Base-by-base conservation (phyloP, 2,113 vertebrate species). In the Paratilapia polleni region DNA sequence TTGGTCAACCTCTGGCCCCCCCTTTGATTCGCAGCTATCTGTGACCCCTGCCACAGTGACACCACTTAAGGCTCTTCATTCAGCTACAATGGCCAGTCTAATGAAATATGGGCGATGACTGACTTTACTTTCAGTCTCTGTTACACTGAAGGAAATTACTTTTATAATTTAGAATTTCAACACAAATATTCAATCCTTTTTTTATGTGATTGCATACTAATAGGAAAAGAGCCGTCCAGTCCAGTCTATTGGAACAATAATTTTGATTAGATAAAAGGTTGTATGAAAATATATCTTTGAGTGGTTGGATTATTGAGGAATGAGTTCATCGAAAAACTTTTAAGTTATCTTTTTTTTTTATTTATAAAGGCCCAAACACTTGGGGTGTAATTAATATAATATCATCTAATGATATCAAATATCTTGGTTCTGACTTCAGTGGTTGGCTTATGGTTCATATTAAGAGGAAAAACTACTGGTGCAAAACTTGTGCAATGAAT, bases 1-100 rank as follows among this genome's bases (percentile, higher is more conserved):
- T 95, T 95, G 91, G 92, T 94, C 93, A 91, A 94, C 95, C 94
- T 93, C 90, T 93, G 91, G 78, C 89, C 94, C 91, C 92, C 87
- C 60, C 90, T 94, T 90, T 94, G 92, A 94, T 94, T 94, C 90
- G 49, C 82, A 54, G 86, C 81, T 89, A 88, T 87, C 77, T 81
- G 58, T 90, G 91, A 90, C 91, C 86, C n/a, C 58, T 64, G 85
- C 56, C 82, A 59, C 84, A 89, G 85, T 15, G 26, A 90, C 87
- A 86, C 77, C 88, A 89, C 81, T 86, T 86, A 81, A 75, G 79
- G 61, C 81, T 64, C 78, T 79, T 86, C 63, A 41, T 43, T 79
- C 76, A 63, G 70, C 19, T 49, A 75, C 78, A 66, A 34, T 68
- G 74, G 52, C 75, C n/a, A 47, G 64, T 20, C 81, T 87, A 75